Evolutionary conservation across 2,797 vertebrate species (phyloP), one percentile per base, ranked within the genome.

Genomic region (Chaetodon trifasciatus): DNA sequence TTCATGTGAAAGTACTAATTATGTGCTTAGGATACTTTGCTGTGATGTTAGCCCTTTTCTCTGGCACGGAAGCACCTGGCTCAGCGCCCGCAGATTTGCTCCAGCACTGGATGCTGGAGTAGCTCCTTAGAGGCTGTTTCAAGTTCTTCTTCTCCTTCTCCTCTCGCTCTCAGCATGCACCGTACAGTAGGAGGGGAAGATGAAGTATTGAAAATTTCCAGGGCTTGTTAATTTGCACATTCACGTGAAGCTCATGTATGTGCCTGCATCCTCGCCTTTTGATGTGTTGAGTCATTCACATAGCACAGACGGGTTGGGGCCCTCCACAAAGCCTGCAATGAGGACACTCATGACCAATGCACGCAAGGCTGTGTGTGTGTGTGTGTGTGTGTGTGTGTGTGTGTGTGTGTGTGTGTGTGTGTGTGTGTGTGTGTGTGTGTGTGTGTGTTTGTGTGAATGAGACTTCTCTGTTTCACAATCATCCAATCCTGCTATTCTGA

Each of bases 211-310:
- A 74, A 86, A 68, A 46, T 83, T 82, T 85, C 70, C 72, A 55
- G 28, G 56, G 40, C 56, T 63, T 56, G 53, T 72, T 74, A 77
- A 85, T 81, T 87, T 82, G 52, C 74, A 74, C 60, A 69, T 77
- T 72, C 78, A 88, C 69, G 32, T 85, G 80, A 89, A 40, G 78
- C 65, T 89, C 84, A 76, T 88, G 86, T 84, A 42, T 84, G 81
- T 75, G 79, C 90, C 70, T 90, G 87, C 24, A 73, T 67, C 68
- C 66, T 83, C 4, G 8, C 15, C 81, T 84, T 89, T 79, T 86
- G 70, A 82, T 80, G 80, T 76, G 75, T 47, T 93, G 90, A 94
- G 75, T 94, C 93, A 94, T 60, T 78, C 76, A 19, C 84, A 86
- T 84, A 88, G 83, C 90, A 74, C 21, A 76, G 87, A 86, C 23